These are phyloP conservation scores for Schizotus pectinicornis DNA, from an alignment of 2,888 invertebrate species.

Conservation along the genomic window DNA sequence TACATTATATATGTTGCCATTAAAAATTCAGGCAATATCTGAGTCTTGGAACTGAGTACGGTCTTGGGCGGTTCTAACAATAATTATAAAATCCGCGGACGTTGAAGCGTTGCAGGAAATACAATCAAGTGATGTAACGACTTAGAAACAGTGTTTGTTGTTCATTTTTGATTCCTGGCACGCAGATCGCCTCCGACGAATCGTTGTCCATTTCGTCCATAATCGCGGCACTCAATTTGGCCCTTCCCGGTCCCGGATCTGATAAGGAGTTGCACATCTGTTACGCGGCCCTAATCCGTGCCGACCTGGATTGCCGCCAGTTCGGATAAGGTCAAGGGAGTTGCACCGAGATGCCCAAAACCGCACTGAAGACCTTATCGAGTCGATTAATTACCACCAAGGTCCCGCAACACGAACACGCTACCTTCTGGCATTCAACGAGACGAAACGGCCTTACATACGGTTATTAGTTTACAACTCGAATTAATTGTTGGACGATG, in stretches of 20 bases:
- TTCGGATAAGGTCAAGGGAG: too few species aligned
- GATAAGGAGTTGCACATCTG: too few species aligned
- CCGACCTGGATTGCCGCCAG: too few species aligned
- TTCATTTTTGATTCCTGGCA: neutral
- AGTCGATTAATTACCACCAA: slow-evolving; percentile 12
- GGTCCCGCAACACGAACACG: slow-evolving; percentile 17
- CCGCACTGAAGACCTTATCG: too few species aligned
- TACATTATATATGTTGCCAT: too few species aligned
- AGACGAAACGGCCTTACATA: slow-evolving; percentile 28
- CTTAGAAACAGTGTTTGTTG: neutral
- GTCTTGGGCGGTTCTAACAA: neutral
- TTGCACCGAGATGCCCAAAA: too few species aligned
- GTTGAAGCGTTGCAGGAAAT: slow-evolving; percentile 1
- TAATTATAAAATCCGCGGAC: neutral
- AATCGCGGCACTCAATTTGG: too few species aligned
- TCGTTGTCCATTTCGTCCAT: too few species aligned
- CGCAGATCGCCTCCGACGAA: neutral
- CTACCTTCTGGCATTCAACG: slow-evolving; percentile 22
- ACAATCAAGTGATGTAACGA: slow-evolving; percentile 3
- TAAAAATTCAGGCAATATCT: too few species aligned
- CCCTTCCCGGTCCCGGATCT: too few species aligned
- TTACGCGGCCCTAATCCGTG: too few species aligned
- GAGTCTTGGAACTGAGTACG: neutral
- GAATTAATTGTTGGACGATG: too few species aligned
- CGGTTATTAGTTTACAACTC: neutral